phyloP scores from a whole-genome alignment of 1,140 invertebrate species.

The Hycleus phaleratus region DNA sequence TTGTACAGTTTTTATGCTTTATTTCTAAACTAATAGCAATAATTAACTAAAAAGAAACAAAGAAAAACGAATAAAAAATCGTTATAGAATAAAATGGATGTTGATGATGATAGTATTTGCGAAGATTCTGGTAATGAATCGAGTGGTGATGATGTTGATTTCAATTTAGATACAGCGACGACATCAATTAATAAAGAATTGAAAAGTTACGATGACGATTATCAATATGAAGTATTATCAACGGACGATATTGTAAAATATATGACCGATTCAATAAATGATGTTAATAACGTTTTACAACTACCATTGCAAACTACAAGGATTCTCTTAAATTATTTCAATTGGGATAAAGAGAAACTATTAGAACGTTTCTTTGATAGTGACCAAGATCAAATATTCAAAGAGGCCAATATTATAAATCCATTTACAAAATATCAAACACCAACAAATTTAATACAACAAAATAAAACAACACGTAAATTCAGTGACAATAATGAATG shows the following conservation, averaged over 20 bases:
- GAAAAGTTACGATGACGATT: constrained; percentile 76
- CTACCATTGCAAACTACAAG: constrained; percentile 51
- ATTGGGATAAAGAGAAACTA: constrained; percentile 69
- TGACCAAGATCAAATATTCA: constrained; percentile 57
- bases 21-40: no score
- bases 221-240: constrained; percentile 80
- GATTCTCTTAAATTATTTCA: constrained; percentile 62
- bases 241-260: constrained; percentile 60
- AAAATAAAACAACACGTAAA: constrained; percentile 26
- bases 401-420: constrained; percentile 58
- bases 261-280: constrained; percentile 62
- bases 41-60: no score
- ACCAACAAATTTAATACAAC: constrained; percentile 15
- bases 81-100: constrained; percentile 44
- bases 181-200: constrained; percentile 59
- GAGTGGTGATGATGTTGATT: constrained; percentile 84
- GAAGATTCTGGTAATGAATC: constrained; percentile 88
- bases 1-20: no score
- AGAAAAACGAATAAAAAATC: no score
- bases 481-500: constrained; percentile 66
- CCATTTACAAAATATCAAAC: constrained; percentile 45
- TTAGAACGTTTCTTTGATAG: constrained; percentile 63
- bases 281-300: constrained; percentile 51
- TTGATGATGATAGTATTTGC: constrained; percentile 53
- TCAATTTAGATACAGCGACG: constrained; percentile 81